Evolutionary conservation across 2,888 invertebrate species (phyloP).

Genomic region (Coelinius sp.): DNA sequence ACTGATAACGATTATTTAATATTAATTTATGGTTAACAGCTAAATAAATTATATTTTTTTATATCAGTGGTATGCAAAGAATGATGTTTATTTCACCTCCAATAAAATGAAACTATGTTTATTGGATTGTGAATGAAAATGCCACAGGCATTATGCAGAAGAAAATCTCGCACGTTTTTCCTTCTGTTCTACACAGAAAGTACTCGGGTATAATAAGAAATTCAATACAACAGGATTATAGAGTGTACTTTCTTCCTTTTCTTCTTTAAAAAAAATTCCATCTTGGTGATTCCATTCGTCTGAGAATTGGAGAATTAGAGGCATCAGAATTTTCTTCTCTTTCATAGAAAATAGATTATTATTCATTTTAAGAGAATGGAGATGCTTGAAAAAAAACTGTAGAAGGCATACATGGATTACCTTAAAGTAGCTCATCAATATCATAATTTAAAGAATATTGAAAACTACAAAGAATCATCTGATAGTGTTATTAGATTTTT

Average conservation of each 20-base stretch:
- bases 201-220: conserved; percentile 16
- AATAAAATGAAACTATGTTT: conserved; percentile 1
- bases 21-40: not conserved
- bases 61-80: not conserved
- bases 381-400: too few species aligned
- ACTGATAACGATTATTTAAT: not conserved
- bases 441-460: too few species aligned
- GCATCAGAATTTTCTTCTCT: not conserved
- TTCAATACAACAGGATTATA: conserved; percentile 1
- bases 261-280: not conserved
- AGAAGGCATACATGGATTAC: too few species aligned
- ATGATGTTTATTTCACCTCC: too few species aligned
- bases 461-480: too few species aligned
- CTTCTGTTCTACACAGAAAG: conserved; percentile 4
- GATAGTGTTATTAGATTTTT: too few species aligned
- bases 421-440: too few species aligned
- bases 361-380: too few species aligned
- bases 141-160: conserved; percentile 16
- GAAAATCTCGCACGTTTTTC: conserved; percentile 15
- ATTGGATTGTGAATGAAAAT: not conserved
- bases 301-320: not conserved
- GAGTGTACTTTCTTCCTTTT: not conserved
- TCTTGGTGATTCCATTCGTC: not conserved
- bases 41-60: not conserved
- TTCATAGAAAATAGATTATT: too few species aligned